Base-by-base conservation (phyloP, 1,140 invertebrate species). In the Drosophila kanapiae region DNA sequence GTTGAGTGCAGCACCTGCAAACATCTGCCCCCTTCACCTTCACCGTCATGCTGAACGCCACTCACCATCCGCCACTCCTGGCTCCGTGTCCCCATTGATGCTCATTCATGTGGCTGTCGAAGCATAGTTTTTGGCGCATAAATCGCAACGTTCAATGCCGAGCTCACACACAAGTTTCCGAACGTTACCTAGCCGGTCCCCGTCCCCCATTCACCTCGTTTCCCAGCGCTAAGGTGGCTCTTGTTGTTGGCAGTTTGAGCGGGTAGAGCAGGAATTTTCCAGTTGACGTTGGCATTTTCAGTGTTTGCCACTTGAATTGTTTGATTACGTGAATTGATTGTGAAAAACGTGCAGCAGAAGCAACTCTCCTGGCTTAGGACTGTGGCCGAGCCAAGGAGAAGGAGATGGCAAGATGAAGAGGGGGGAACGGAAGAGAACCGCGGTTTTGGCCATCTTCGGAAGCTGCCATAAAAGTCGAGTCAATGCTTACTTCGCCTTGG, bases 261-360 rank as follows among this genome's bases (percentile, higher is more conserved):
- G 69, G 43, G 69, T 37, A 76, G 85, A 78, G 85, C 78, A 82
- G 77, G 84, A 90, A 85, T 87, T 91, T 91, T 91, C 78, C 86
- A 91, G 86, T 90, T 90, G 86, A 90, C 86, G 86, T 90, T 90
- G 86, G 86, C 86, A 82, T 91, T 91, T 90, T 90, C 86, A 91
- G 83, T 91, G 87, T 91, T 91, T 91, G 86, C 86, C 86, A 91
- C 87, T 91, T 91, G 87, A 91, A 91, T 91, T 91, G 86, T 91
- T 91, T 91, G 86, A 91, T 91, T 91, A 91, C 86, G 86, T 91
- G 86, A 87, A 91, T 91, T 91, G 86, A 83, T 91, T 91, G 86
- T 91, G 83, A 91, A 91, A 87, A 90, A 90, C 84, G 84, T 88
- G 84, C 84, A 88, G 60, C 72, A 83, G 80, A 79, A 87, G 85